phyloP scores from a whole-genome alignment of 2,113 vertebrate genomes.

The Mola mola region DNA sequence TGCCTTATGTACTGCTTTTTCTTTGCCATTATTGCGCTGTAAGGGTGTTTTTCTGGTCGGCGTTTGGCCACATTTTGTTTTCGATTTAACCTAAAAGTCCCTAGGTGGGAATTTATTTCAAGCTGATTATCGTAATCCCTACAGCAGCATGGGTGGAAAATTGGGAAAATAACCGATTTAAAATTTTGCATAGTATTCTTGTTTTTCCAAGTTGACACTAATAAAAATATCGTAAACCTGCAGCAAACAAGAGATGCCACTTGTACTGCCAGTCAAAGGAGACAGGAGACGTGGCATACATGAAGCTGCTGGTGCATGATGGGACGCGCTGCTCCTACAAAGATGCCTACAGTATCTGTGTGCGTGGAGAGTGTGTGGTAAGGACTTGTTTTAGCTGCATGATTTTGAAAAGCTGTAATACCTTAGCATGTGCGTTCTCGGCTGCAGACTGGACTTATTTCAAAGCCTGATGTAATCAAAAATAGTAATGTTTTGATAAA shows the following conservation, averaged over 20 bases:
- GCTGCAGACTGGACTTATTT: too few species aligned
- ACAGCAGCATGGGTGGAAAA: too few species aligned
- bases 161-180: too few species aligned
- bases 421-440: too few species aligned
- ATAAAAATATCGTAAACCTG: conserved; percentile 5
- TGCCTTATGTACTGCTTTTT: too few species aligned
- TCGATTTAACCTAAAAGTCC: too few species aligned
- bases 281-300: conserved; percentile 86
- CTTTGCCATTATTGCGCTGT: too few species aligned
- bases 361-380: conserved; percentile 96
- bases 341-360: conserved; percentile 94
- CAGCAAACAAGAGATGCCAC: conserved; percentile 93
- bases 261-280: conserved; percentile 95
- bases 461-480: too few species aligned
- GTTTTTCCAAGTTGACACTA: too few species aligned
- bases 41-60: neutral
- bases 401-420: neutral
- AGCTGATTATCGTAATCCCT: neutral
- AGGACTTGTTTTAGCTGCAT: conserved; percentile 52
- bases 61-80: too few species aligned
- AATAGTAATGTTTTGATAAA: too few species aligned
- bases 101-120: neutral
- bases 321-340: conserved; percentile 96
- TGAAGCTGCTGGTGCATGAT: conserved; percentile 95
- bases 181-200: too few species aligned